Evolutionary conservation across 1,140 invertebrate genomes (phyloP), one percentile per base, ranked within the genome.

Genomic region (Himalopsyche phryganea): DNA sequence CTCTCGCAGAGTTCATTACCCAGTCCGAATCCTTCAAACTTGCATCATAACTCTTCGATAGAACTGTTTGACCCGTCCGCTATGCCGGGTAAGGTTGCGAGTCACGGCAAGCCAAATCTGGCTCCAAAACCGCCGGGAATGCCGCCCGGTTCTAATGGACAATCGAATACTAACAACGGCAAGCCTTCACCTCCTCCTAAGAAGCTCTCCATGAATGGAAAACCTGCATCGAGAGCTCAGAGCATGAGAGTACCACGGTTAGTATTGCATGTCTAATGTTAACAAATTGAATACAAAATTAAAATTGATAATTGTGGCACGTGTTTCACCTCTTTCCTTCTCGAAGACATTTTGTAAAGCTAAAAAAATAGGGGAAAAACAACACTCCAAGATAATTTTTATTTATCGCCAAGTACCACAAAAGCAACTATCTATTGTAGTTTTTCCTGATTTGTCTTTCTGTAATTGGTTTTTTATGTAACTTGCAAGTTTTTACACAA

Each of bases 61-160:
- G 71, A 76, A 45, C 60, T 75, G 0, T 70, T 69, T 2, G 73
- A 76, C 48, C 57, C 68, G 14, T 67, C 68, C 1, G 15, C 14
- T 2, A 59, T 70, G 0, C 66, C 71, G 11, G 65, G 69, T 35
- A 59, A 56, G 41, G 51, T 56, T 4, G 47, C 56, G 1, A 79
- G 68, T 63, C 76, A 80, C 69, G 79, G 80, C 23, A 82, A 82
- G 65, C 80, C 80, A 0, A 75, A 82, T 67, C 60, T 82, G 42
- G 80, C 80, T 17, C 80, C 80, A 0, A 81, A 81, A 65, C 80
- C 80, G 2, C 80, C 80, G 1, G 47, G 67, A 13, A 46, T 72
- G 58, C 23, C 38, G 5, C 49, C 66, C 5, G 50, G 60, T 7
- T 49, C 65, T 1, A 56, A 56, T 41, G 53, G 53, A 40, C 45